These are phyloP conservation scores for Nothobranchius furzeri DNA, from an alignment of 2,113 vertebrate genomes.

Conservation along the genomic window DNA sequence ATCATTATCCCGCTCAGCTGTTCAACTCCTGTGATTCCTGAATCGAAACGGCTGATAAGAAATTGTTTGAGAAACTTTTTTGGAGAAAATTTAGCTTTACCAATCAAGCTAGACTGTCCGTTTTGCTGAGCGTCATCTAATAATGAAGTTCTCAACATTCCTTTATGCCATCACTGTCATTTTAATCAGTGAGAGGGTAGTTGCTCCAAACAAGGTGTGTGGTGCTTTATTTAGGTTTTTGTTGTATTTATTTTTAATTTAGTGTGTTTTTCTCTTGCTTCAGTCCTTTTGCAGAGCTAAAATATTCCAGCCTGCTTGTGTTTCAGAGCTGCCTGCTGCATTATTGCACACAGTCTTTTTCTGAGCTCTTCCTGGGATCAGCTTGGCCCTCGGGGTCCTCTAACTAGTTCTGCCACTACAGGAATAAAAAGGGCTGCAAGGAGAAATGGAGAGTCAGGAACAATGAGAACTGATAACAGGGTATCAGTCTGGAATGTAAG, in stretches of 20 bases:
- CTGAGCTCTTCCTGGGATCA: slow-evolving; percentile 44
- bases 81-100: no score
- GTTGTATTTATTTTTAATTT: not conserved
- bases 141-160: no score
- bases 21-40: not conserved
- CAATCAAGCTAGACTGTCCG: no score
- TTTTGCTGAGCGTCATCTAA: no score
- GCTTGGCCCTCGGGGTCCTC: slow-evolving; percentile 29
- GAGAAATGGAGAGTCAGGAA: slow-evolving; percentile 25
- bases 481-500: no score
- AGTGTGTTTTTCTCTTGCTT: not conserved
- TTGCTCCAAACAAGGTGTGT: no score
- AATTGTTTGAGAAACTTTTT: slow-evolving; percentile 5
- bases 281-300: not conserved
- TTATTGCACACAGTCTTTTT: slow-evolving; percentile 24
- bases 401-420: slow-evolving; percentile 27
- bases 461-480: not conserved
- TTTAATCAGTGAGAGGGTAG: no score
- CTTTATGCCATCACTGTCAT: no score
- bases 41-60: not conserved
- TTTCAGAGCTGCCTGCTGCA: slow-evolving; percentile 14
- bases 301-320: slow-evolving; percentile 2
- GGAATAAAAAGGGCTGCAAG: slow-evolving; percentile 23
- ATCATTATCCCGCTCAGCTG: not conserved
- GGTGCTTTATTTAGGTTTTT: no score